Evolutionary conservation across 2,888 invertebrate genomes (phyloP), one percentile per base, ranked within the genome.

Genomic region (Drosophila trichaetosa): DNA sequence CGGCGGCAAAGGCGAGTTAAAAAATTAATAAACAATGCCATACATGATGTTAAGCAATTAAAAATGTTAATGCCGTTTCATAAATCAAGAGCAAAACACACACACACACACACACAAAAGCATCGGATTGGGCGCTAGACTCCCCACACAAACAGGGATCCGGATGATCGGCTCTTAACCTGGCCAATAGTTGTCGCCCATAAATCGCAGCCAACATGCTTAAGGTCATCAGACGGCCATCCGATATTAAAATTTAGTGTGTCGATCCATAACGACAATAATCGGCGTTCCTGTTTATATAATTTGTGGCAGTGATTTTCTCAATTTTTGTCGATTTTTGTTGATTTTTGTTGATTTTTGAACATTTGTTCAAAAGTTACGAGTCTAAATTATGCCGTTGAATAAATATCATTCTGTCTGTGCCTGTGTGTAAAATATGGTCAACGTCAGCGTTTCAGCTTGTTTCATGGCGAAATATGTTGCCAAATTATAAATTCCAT

Each of bases 31-130:
- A 91, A 92, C 91, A 91, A 90, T 90, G 80, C 80, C 86, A 81
- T 90, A 91, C 91, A 91, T 83, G 83, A 90, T 91, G 90, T 92
- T 79, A 84, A 84, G 87, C 87, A 91, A 91, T 91, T 91, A 91
- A 92, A 92, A 92, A 91, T 91, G 91, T 92, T 92, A 91, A 91
- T 91, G 87, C 82, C 84, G 42, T 73, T 77, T 79, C 85, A 92
- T 91, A 92, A 92, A 91, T 92, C 91, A 92, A 85, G 79, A 73
- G 76, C 68, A 63, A 4, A 46, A 36, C 52, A 46, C 3, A 18
- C 52, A 46, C 3, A 36, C 52, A 21, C 52, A 46, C 68, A 58
- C 73, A 83, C 3, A 36, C 49, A 46, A 56, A 13, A 46, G 16
- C 24, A 46, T 16, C 16, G 24, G 82, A 84, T 86, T 77, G 73